Evolutionary conservation across 2,888 invertebrate species (phyloP).

Genomic region (Andricus curvator): DNA sequence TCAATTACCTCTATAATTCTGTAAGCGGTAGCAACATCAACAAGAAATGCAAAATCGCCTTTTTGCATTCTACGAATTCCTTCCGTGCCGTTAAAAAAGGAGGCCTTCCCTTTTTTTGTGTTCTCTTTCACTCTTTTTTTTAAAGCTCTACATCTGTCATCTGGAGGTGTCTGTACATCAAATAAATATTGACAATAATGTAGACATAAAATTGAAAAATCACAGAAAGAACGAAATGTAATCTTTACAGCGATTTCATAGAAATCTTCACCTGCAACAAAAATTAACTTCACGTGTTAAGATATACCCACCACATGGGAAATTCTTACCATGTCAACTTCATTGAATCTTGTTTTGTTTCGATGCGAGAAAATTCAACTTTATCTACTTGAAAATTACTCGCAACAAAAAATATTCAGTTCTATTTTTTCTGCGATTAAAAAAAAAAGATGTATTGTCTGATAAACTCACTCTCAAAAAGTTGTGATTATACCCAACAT

Average conservation of each 20-base stretch:
- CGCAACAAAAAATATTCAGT: too few species aligned
- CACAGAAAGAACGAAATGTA: neutral
- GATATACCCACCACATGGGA: too few species aligned
- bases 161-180: neutral
- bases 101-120: neutral
- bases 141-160: constrained; percentile 1
- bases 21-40: constrained; percentile 85
- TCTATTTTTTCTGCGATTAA: too few species aligned
- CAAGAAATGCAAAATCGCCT: constrained; percentile 86
- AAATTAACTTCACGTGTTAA: too few species aligned
- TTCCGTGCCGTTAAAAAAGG: constrained; percentile 70
- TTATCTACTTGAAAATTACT: too few species aligned
- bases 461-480: constrained; percentile 63
- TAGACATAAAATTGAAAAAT: neutral
- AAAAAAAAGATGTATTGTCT: too few species aligned
- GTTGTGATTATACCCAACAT: constrained; percentile 69
- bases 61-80: constrained; percentile 82
- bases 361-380: too few species aligned
- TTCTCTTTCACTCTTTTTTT: neutral
- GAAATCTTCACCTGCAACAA: too few species aligned
- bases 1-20: constrained; percentile 81
- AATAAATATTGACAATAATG: neutral
- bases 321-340: too few species aligned
- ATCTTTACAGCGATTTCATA: too few species aligned
- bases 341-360: too few species aligned